Evolutionary conservation across 64 coral and sea anemone genomes (phyloP).

Genomic region (Montipora efflorescens): DNA sequence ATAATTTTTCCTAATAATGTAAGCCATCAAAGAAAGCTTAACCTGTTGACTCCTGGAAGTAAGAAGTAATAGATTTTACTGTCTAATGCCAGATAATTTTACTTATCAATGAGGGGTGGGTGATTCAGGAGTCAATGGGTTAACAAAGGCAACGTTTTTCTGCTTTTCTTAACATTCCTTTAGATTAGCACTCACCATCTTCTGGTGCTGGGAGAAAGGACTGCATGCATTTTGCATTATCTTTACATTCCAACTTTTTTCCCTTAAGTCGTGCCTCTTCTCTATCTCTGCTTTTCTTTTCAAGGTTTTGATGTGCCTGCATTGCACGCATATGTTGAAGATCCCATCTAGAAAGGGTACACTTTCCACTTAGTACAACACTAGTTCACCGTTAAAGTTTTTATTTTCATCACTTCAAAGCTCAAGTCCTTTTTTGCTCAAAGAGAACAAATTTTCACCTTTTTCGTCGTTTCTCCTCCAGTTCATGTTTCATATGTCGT

Average conservation of each 20-base stretch:
- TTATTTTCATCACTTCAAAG: neutral
- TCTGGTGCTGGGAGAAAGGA: constrained; percentile 82
- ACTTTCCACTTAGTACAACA: neutral
- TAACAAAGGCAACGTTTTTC: neutral
- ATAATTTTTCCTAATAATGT: no score
- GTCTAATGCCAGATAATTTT: no score
- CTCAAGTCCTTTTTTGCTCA: neutral
- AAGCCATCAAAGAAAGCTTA: no score
- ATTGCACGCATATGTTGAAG: constrained; percentile 89
- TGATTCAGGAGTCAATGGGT: no score
- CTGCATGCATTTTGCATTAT: constrained; percentile 20
- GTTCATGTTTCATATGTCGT: constrained; percentile 89
- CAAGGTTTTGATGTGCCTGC: constrained; percentile 85
- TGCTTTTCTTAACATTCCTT: neutral
- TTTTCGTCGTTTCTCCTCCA: constrained; percentile 95
- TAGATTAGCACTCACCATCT: constrained; percentile 51
- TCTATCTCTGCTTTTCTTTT: constrained; percentile 85
- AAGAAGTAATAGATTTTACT: no score
- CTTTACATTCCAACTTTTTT: constrained; percentile 75
- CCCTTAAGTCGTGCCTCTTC: constrained; percentile 97
- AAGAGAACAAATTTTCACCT: constrained; percentile 32
- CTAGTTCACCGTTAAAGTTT: neutral
- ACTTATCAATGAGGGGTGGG: no score
- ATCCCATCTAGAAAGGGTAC: constrained; percentile 80
- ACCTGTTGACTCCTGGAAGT: no score